Conservation (phyloP, 2,888 invertebrate species). For the Hyposoter didymator region DNA sequence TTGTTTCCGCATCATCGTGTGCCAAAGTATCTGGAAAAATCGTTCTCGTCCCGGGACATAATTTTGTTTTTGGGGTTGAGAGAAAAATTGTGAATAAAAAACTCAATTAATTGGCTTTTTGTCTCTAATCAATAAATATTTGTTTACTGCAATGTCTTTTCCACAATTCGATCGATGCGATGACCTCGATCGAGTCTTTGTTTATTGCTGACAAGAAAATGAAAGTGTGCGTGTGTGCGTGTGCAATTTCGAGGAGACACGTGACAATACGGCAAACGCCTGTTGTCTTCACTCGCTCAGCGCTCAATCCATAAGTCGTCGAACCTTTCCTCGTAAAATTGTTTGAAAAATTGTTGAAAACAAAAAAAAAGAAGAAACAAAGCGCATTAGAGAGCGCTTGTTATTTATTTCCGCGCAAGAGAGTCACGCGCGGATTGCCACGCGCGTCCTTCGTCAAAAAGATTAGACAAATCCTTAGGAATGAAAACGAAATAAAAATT, state of each 20-base stretch:
- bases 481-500: conserved; percentile 32
- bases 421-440: conserved; percentile 19
- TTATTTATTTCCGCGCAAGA: neutral
- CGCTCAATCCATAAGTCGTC: conserved; percentile 52
- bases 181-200: neutral
- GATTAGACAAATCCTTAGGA: conserved; percentile 64
- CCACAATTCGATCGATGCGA: neutral
- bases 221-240: conserved; percentile 7
- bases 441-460: conserved; percentile 40
- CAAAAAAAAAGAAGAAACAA: neutral
- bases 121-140: neutral
- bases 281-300: conserved; percentile 20
- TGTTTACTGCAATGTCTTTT: neutral
- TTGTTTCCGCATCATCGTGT: neutral
- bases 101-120: neutral
- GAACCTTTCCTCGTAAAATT: neutral
- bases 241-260: conserved; percentile 37
- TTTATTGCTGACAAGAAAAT: conserved; percentile 42
- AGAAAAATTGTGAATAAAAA: neutral
- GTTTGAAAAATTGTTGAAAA: neutral
- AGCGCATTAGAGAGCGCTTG: neutral
- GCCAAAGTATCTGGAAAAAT: neutral
- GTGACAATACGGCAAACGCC: conserved; percentile 40
- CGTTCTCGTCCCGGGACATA: neutral
- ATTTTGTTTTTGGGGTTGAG: neutral